Percentiles rank a stretch among this genome's conserved stretches.
Evolutionary conservation across 1,140 invertebrate species (phyloP).

Genomic region (Maniola jurtina): DNA sequence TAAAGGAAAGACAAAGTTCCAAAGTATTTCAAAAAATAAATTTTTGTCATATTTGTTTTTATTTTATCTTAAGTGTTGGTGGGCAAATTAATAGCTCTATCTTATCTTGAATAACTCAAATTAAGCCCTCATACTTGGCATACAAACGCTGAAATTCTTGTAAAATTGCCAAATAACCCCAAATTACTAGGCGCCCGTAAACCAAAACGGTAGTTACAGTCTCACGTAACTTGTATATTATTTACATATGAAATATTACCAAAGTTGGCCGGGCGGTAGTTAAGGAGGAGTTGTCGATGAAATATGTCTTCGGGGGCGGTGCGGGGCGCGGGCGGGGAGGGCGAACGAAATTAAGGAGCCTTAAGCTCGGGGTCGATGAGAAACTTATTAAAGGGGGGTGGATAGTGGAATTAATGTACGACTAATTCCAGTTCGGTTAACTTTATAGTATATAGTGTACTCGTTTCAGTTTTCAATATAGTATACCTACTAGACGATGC

Average conservation of each 20-base stretch:
- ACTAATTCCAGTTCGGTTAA: conserved; percentile 32
- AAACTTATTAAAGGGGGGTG: conserved; percentile 54
- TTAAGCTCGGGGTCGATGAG: conserved; percentile 64
- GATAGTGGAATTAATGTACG: conserved; percentile 40
- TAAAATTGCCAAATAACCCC: conserved; percentile 28
- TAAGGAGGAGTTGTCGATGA: conserved; percentile 70
- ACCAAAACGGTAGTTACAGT: conserved; percentile 30
- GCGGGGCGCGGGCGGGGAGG: conserved; percentile 31
- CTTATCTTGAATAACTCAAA: conserved; percentile 7
- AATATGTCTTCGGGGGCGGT: conserved; percentile 69
- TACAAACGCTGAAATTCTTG: conserved; percentile 22
- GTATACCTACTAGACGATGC: too few species aligned
- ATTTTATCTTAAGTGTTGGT: too few species aligned
- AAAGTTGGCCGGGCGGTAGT: conserved; percentile 62
- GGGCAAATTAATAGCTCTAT: conserved; percentile 5
- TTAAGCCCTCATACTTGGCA: conserved; percentile 29
- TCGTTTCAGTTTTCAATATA: conserved; percentile 6
- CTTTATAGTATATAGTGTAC: conserved; percentile 13
- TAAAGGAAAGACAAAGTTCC: too few species aligned
- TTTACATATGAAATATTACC: conserved; percentile 69
- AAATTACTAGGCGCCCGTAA: conserved; percentile 26
- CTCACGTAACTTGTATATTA: conserved; percentile 68
- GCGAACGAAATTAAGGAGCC: conserved; percentile 57
- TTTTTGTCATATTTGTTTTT: too few species aligned
- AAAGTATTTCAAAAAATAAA: conserved; percentile 5